Evolutionary conservation across 2,888 invertebrate genomes (phyloP), one percentile per base, ranked within the genome.

Genomic region (Sinopyrophorus schimmeli): DNA sequence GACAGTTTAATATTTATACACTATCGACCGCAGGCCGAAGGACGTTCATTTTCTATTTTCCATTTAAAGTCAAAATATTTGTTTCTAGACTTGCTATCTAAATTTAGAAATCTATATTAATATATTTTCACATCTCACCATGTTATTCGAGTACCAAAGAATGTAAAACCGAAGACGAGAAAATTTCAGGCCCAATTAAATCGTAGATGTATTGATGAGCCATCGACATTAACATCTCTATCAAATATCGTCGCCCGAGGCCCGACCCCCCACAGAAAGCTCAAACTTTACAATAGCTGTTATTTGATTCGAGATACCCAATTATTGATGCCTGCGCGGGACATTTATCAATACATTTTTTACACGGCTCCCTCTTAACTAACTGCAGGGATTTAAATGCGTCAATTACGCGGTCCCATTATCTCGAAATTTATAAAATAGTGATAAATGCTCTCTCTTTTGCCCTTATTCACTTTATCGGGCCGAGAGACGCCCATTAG

Each of bases 301-400:
- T 58, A 55, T 58, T 55, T 54, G 55, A 56, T 54, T 56, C 49
- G 54, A 44, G 41, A 55, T 49, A 56, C 38, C 53, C 54, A 54
- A 58, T 54, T 55, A 57, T 54, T 46, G 38, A 42, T 42, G 35
- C 39, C 46, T 40, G 44, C 28, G 24, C 21, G 37, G 46, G 49
- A 53, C 53, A 53, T 53, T 40, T 49, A 55, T 53, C 53, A 55
- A 53, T 47, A 51, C 37, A 40, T 47, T 49, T 53, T 48, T 38
- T 38, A 34, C 20, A 30, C 17, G 30, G 32, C 46, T 37, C 46
- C 44, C 31, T 38, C 34, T 52, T 55, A 51, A 51, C 51, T 41
- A 48, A 55, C 51, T 52, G 40, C 26, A 16, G 47, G 37, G 41
- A 30, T 47, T 52, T 54, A 54, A 55, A 52, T 34, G 46, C 51